A percentile compares a stretch with the other conserved stretches of the same genome.
Evolutionary conservation across 2,113 vertebrate genomes (phyloP).

Genomic region (Leucopsar rothschildi): DNA sequence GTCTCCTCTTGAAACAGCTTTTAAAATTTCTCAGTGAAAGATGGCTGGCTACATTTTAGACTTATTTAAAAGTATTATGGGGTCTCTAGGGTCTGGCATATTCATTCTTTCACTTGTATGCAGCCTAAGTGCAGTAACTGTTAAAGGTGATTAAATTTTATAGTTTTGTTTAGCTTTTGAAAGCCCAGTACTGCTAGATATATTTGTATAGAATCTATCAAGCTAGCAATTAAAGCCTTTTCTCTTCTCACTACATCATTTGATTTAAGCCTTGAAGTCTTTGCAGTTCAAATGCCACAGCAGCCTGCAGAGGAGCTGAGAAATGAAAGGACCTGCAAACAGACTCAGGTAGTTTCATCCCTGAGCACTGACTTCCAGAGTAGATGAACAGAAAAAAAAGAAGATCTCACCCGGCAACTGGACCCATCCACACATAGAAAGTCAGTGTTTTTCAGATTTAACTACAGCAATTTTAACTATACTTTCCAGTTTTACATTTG

Average conservation of each 20-base stretch:
- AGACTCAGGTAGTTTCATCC: not conserved
- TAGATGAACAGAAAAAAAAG: not conserved
- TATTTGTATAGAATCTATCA: not conserved
- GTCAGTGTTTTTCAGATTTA: not conserved
- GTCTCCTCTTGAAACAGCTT: not conserved
- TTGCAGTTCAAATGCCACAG: not conserved
- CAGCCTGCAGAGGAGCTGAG: not conserved
- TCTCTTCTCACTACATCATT: not conserved
- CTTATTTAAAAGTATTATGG: not conserved
- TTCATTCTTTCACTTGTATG: not conserved
- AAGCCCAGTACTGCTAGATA: not conserved
- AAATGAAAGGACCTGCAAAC: not conserved
- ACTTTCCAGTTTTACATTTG: not conserved
- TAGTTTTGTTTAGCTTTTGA: not conserved
- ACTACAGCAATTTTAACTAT: not conserved
- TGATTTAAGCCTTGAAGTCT: not conserved
- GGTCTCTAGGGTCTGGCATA: not conserved
- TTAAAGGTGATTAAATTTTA: not conserved
- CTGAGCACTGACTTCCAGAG: not conserved
- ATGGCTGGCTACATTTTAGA: not conserved
- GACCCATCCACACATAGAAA: not conserved
- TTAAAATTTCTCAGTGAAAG: not conserved
- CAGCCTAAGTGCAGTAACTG: not conserved
- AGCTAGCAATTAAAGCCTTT: not conserved
- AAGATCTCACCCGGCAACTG: not conserved